These are phyloP conservation scores for Eulemur albifrons DNA, from an alignment of 2,797 vertebrate genomes.

Conservation along the genomic window DNA sequence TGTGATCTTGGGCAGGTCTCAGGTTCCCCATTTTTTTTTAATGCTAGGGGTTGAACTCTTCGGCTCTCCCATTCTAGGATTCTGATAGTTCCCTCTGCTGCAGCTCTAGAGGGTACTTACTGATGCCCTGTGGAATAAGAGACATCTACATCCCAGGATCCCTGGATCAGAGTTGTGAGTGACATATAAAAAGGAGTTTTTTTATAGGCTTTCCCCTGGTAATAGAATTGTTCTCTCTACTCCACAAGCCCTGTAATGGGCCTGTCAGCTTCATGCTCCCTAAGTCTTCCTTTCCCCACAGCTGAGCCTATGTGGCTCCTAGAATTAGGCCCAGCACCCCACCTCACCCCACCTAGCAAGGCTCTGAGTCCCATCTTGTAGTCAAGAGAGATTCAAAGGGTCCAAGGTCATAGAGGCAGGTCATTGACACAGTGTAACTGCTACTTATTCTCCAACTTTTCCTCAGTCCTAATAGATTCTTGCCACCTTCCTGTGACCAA, in stretches of 20 bases:
- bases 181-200: background rate
- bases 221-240: background rate
- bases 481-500: background rate
- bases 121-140: background rate
- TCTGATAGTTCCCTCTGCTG: background rate
- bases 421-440: background rate
- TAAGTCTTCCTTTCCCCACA: background rate
- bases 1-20: background rate
- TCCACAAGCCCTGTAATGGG: background rate
- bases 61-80: background rate
- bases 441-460: background rate
- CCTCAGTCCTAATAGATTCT: background rate
- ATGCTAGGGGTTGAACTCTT: background rate
- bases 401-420: background rate
- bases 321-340: background rate
- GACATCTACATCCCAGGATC: background rate
- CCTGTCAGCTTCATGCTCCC: background rate
- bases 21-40: background rate
- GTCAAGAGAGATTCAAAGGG: background rate
- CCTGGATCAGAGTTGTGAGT: background rate
- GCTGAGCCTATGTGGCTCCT: background rate
- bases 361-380: background rate
- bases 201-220: background rate
- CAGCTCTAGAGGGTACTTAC: background rate
- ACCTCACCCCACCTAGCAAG: background rate